Percentiles rank a stretch among this genome's conserved stretches.
phyloP scores from a whole-genome alignment of 2,113 vertebrate species.

The Opisthocomus hoazin region DNA sequence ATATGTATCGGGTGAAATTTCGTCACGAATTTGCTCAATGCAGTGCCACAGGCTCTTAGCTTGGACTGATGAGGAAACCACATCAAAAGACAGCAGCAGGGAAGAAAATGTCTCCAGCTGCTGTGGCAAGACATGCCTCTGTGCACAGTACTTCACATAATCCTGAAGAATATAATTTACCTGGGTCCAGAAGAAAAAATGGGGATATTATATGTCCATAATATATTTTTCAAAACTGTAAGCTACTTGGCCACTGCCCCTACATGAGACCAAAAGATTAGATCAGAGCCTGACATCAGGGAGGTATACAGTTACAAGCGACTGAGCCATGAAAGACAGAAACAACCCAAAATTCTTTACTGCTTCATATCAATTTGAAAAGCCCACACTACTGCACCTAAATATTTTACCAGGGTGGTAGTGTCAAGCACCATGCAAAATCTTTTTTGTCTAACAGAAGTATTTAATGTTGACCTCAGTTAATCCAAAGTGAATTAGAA shows the following conservation, averaged over 20 bases:
- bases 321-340: not conserved
- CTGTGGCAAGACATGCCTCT: not conserved
- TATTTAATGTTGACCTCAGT: not conserved
- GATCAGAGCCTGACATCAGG: not conserved
- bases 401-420: not conserved
- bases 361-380: not conserved
- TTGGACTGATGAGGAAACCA: conserved; percentile 26
- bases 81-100: not conserved
- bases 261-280: not conserved
- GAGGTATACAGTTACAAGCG: not conserved
- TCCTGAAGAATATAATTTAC: not conserved
- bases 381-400: not conserved
- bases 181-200: not conserved
- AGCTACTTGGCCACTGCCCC: not conserved
- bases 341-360: not conserved
- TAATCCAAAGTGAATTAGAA: not conserved
- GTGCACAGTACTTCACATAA: not conserved
- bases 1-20: not conserved
- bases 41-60: not conserved
- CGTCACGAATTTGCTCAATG: not conserved
- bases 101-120: conserved; percentile 2
- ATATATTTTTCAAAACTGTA: not conserved
- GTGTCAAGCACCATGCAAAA: not conserved
- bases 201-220: not conserved
- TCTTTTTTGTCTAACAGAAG: not conserved